Evolutionary conservation across 2,797 vertebrate genomes (phyloP), one percentile per base, ranked within the genome.

Genomic region (Peromyscus aztecus): DNA sequence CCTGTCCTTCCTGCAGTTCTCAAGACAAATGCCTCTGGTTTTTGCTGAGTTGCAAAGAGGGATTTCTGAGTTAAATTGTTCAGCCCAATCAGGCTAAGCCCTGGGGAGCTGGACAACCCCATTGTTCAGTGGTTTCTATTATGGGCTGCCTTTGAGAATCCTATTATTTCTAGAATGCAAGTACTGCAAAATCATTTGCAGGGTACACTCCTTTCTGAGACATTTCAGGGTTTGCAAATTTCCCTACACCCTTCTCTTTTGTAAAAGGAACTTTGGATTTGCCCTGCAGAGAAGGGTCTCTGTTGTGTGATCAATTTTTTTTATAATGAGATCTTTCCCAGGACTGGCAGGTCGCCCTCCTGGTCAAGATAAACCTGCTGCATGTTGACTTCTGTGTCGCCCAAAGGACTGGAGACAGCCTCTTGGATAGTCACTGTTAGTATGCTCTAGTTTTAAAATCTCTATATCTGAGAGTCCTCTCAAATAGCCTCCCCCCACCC

Each of bases 31-130:
- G 96, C 95, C 75, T 49, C 13, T 49, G 57, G 88, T 94, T 96
- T 96, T 0, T 90, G 96, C 97, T 97, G 95, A 97, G 87, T 95
- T 0, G 21, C 65, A 52, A 96, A 61, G 49, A 90, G 87, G 34
- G 31, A 97, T 90, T 97, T 96, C 93, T 94, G 96, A 83, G 93
- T 96, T 96, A 97, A 97, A 97, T 95, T 73, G 65, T 69, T 89
- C 90, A 93, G 92, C 89, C 91, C 92, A 94, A 93, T 96, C 90
- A 76, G 89, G 86, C 89, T 97, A 95, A 98, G 49, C 94, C 71
- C 92, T 65, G 27, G 71, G 59, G 96, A 98, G 84, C 75, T 13
- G 3, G 95, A 76, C 77, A 55, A 24, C 27, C n/a, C 77, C 81
- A 55, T 88, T 75, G 86, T 95, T 96, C 0, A 0, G 67, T 96